Conservation (phyloP, 2,888 invertebrate species). For the Electrophaes corylata region DNA sequence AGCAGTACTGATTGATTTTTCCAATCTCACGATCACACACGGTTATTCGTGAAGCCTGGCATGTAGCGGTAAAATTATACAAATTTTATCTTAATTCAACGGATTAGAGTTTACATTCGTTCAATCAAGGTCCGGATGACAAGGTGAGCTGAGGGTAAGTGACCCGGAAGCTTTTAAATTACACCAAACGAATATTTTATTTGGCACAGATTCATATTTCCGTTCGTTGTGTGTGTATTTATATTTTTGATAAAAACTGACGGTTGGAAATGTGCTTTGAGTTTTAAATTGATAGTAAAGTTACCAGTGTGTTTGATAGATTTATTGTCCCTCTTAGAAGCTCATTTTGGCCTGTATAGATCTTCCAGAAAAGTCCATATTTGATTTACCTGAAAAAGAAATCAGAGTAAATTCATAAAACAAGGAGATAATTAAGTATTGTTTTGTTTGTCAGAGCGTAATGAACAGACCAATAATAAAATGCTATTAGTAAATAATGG, state of each 20-base stretch:
- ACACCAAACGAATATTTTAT: conserved; percentile 70
- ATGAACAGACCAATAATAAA: not conserved
- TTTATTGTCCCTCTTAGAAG: not conserved
- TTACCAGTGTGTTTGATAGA: not conserved
- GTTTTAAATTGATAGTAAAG: not conserved
- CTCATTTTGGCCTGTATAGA: not conserved
- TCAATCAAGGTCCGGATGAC: conserved; percentile 50
- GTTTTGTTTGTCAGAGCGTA: no score
- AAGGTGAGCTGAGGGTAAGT: conserved; percentile 59
- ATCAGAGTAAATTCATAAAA: not conserved
- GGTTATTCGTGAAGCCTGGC: conserved; percentile 31
- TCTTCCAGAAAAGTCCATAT: not conserved
- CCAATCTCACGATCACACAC: conserved; percentile 28
- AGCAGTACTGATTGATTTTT: conserved; percentile 34
- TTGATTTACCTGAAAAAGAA: conserved; percentile 27
- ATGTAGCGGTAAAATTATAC: not conserved
- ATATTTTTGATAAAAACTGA: not conserved
- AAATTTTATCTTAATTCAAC: conserved; percentile 41
- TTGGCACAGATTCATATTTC: conserved; percentile 57
- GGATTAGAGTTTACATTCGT: conserved; percentile 54
- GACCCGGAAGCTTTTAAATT: conserved; percentile 72
- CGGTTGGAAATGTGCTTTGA: not conserved
- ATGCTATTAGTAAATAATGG: not conserved
- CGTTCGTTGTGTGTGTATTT: conserved; percentile 33
- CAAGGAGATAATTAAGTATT: not conserved